Evolutionary conservation across 2,113 vertebrate genomes (phyloP), one percentile per base, ranked within the genome.

Genomic region (Phoxinus phoxinus): DNA sequence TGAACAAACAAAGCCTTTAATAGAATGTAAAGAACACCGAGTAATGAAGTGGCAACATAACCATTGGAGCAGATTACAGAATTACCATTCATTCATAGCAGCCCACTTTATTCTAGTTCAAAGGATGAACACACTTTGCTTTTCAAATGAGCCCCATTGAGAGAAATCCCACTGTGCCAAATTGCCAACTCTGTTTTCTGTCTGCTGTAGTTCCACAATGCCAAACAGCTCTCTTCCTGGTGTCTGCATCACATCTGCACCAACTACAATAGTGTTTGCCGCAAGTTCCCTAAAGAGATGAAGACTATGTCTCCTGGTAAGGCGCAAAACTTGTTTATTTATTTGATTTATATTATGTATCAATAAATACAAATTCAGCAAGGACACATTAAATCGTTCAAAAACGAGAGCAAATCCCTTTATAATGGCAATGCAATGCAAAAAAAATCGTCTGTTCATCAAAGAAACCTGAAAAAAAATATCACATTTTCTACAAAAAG

Each of bases 231-330:
- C 51, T 95, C 96, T 0, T 92, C 93, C 11, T 97, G 97, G 97
- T 97, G 96, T 92, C 95, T 97, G 82, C 97, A 97, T 89, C 96
- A 97, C 93, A 96, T 97, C 94, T 97, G 96, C 93, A 97, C 96
- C 89, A 97, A 97, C 93, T 97, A 97, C 92, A 97, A 97, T 85
- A 94, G 95, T 72, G 95, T 97, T 85, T 97, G 97, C 91, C 95
- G 96, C 92, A 96, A 96, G 91, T 97, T 96, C 88, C 96, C 96
- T 78, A 96, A 96, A 72, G 96, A 97, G 89, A 97, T 97, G 96
- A 97, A 97, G 90, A 92, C 91, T 90, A 97, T 97, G 96, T 94
- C 94, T 59, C 89, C 95, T 94, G 97, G 97, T 97, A 94, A 58
- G 56, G 0, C 23, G 23, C 41, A 73, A 46, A 2, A 44, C 12